A percentile compares a stretch with the other conserved stretches of the same genome.
Conservation (phyloP, 2,113 vertebrate genomes). For the Atractosteus spatula region DNA sequence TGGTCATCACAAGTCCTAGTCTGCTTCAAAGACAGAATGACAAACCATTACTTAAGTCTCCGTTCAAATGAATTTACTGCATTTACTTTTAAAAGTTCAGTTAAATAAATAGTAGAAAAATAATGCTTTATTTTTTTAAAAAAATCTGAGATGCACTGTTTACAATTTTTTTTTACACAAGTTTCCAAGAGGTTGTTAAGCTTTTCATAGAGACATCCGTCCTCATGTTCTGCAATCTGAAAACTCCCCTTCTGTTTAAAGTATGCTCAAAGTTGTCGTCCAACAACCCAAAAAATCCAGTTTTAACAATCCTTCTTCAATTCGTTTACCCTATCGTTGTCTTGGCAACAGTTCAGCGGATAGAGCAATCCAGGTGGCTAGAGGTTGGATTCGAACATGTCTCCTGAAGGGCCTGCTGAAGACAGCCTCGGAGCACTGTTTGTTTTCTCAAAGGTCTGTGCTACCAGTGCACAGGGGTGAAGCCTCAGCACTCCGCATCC, state of each 20-base stretch:
- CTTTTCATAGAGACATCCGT: too few species aligned
- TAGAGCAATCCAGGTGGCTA: constrained; percentile 19
- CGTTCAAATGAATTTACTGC: background rate
- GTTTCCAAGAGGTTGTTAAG: background rate
- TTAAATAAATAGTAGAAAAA: constrained; percentile 99
- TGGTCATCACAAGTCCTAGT: background rate
- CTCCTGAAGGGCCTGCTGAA: background rate
- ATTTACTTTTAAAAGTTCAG: constrained; percentile 50
- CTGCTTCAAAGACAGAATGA: background rate
- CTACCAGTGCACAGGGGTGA: background rate
- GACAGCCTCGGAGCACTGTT: too few species aligned
- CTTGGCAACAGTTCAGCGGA: constrained; percentile 22
- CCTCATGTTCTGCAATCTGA: too few species aligned
- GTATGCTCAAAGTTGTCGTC: background rate
- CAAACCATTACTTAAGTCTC: background rate
- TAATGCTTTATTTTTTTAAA: constrained; percentile 82
- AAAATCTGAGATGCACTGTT: constrained; percentile 72
- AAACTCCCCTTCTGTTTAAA: too few species aligned
- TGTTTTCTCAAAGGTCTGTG: background rate
- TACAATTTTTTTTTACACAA: constrained; percentile 29
- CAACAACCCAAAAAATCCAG: background rate
- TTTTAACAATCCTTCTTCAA: background rate
- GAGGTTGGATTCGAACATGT: background rate
- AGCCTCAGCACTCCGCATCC: constrained; percentile 87
- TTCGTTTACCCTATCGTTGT: constrained; percentile 1